Base-by-base conservation (phyloP, 1,140 invertebrate genomes). In the Paramacrobiotus metropolitanus region DNA sequence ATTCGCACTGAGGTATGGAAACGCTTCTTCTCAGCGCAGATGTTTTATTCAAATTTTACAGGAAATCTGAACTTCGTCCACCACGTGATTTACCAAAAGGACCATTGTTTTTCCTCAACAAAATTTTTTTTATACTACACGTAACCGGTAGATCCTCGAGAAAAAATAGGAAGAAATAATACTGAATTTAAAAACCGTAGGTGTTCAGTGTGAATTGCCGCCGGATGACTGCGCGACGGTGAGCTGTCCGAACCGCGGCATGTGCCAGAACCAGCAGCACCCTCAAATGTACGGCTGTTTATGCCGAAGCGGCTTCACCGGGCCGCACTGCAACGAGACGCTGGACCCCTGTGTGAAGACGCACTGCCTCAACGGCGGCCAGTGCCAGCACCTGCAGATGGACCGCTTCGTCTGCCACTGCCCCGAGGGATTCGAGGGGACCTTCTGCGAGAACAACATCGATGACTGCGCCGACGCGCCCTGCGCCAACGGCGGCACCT, bases 381-480 rank as follows among this genome's bases (percentile, higher is more conserved):
- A 85, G 62, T 99, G 95, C 71, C 78, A 40, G 34, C 34, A n/a
- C 9, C 34, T 40, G n/a, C 34, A 40, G 34, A 40, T 40, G 34
- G 34, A 40, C 34, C 34, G 34, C n/a, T 40, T 40, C 34, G 9
- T 40, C 34, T 40, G 34, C n/a, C 34, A 76, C 70, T 97, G 92
- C 71, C 85, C 87, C 1, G 87, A 89, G 66, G 94, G 94, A 30
- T 98, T 91, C 72, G 87, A 86, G 1, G 94, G 94, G 60, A 80
- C 83, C 64, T 80, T 82, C 64, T 98, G 93, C 74, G 90, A 96
- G 75, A 80, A 86, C 65, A 88, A 95, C 69, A 88, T 95, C 45
- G 84, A 93, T 67, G 87, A 98, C 70, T 99, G 94, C 73, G 82
- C 86, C 15, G 90, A 93, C 70, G 81, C 83, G 64, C 91, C 92